Conservation (phyloP, 2,113 vertebrate genomes). For the Podarcis cretensis region DNA sequence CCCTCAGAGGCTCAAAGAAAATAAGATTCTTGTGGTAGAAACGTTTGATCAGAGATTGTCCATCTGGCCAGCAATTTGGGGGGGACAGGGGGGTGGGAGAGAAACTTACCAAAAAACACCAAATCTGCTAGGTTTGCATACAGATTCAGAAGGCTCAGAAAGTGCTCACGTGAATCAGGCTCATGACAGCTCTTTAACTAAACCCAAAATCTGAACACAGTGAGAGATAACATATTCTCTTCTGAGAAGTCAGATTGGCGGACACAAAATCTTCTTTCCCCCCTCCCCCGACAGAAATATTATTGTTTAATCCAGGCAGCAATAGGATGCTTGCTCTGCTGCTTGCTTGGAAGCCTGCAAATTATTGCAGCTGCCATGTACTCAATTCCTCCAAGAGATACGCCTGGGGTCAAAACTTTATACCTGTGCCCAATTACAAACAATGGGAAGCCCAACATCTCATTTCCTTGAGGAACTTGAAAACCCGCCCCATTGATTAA, state of each 20-base stretch:
- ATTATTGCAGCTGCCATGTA: neutral
- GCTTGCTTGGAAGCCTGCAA: neutral
- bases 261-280: neutral
- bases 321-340: neutral
- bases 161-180: neutral
- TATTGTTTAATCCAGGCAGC: neutral
- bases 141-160: neutral
- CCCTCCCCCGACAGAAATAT: neutral
- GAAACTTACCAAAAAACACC: slow-evolving; percentile 4
- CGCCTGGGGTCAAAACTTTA: neutral
- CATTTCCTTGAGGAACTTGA: neutral
- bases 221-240: neutral
- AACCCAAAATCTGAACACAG: neutral
- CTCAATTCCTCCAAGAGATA: neutral
- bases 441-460: neutral
- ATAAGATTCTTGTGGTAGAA: accelerated
- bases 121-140: slow-evolving; percentile 5
- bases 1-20: slow-evolving; percentile 19
- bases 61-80: neutral
- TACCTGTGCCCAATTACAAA: neutral
- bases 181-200: neutral
- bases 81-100: neutral
- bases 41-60: slow-evolving; percentile 23
- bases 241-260: slow-evolving; percentile 2
- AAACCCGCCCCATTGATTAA: neutral